Conservation (phyloP, 2,113 vertebrate species). For the Neotoma lepida region DNA sequence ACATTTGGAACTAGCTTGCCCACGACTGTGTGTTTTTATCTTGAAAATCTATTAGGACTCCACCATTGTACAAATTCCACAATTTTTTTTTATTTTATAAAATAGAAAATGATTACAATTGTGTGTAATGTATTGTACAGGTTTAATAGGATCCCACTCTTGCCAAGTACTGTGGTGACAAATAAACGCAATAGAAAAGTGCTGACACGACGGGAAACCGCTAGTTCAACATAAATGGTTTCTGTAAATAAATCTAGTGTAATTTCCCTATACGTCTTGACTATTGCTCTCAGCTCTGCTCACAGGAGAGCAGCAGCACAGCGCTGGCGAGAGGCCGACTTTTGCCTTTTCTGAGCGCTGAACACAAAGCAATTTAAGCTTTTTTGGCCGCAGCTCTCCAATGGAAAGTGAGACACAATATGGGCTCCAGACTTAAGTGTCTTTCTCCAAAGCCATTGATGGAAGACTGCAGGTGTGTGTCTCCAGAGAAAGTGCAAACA, state of each 20-base stretch:
- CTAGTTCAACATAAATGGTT: conserved; percentile 87
- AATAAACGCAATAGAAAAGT: conserved; percentile 86
- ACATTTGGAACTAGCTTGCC: conserved; percentile 37
- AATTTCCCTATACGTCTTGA: conserved; percentile 86
- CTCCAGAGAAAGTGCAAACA: not conserved
- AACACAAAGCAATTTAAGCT: not conserved
- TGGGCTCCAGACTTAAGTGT: not conserved
- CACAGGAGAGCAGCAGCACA: conserved; percentile 53
- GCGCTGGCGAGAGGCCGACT: not conserved
- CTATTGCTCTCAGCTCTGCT: conserved; percentile 75
- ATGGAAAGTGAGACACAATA: not conserved
- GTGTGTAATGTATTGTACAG: conserved; percentile 84
- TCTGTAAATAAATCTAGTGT: conserved; percentile 86
- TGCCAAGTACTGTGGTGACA: conserved; percentile 84
- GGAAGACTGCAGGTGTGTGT: not conserved
- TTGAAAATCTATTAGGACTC: conserved; percentile 78
- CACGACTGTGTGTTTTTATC: conserved; percentile 65
- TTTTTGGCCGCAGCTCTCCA: not conserved
- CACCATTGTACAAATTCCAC: conserved; percentile 75
- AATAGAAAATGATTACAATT: conserved; percentile 83
- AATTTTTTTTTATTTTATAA: conserved; percentile 80
- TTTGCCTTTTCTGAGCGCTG: conserved; percentile 45
- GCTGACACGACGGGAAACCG: conserved; percentile 86
- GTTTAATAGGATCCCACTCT: conserved; percentile 87
- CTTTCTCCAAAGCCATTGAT: not conserved